Evolutionary conservation across 1,140 invertebrate genomes (phyloP).

Genomic region (Pachyrhynchus sulphureomaculatus): DNA sequence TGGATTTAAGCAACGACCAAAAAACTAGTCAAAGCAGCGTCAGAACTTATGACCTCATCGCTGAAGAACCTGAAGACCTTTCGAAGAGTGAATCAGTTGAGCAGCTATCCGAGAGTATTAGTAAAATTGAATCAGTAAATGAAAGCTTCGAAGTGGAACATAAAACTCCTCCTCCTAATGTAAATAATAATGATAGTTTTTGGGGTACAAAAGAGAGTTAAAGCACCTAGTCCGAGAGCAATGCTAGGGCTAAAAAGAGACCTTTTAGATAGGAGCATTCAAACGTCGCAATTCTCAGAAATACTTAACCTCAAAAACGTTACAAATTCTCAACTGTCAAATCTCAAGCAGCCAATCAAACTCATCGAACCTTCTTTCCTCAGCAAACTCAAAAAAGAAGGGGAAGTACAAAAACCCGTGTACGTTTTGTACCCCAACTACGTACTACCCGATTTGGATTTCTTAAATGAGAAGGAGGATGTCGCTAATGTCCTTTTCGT

Average conservation of each 20-base stretch:
- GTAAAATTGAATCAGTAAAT: conserved; percentile 45
- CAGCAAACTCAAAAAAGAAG: conserved; percentile 62
- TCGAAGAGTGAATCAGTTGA: conserved; percentile 53
- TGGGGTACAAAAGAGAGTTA: conserved; percentile 39
- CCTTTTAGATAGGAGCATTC: conserved; percentile 71
- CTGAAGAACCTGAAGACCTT: conserved; percentile 53
- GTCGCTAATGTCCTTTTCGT: conserved; percentile 54
- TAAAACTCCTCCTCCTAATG: conserved; percentile 48
- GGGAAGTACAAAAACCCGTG: conserved; percentile 70
- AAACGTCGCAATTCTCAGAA: conserved; percentile 61
- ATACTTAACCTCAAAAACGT: conserved; percentile 41
- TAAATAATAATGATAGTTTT: conserved; percentile 56
- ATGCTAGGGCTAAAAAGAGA: conserved; percentile 37
- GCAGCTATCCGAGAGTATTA: conserved; percentile 54
- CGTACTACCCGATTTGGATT: conserved; percentile 83
- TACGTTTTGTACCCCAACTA: conserved; percentile 92
- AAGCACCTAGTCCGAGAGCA: conserved; percentile 50
- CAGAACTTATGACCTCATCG: conserved; percentile 50
- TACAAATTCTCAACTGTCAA: conserved; percentile 28
- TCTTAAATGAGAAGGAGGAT: conserved; percentile 68
- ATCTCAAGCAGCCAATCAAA: conserved; percentile 51
- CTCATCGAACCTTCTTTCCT: conserved; percentile 66
- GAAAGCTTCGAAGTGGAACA: conserved; percentile 33
- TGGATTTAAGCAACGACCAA: conserved; percentile 30
- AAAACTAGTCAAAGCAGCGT: conserved; percentile 37